Percentiles rank a stretch among this genome's conserved stretches.
Evolutionary conservation across 2,113 vertebrate genomes (phyloP).

Genomic region (Sula dactylatra): DNA sequence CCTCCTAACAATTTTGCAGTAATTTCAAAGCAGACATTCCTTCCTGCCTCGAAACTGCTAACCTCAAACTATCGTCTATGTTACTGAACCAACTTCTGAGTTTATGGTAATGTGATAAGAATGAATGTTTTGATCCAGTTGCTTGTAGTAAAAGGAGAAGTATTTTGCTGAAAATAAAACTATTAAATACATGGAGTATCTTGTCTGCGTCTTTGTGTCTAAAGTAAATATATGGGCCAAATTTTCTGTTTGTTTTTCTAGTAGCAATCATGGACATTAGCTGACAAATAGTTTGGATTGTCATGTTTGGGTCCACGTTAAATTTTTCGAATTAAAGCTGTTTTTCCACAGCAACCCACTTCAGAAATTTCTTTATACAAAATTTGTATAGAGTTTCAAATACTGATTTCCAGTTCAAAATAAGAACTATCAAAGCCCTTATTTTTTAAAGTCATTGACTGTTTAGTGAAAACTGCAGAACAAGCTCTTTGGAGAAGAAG

Average conservation of each 20-base stretch:
- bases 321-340: neutral
- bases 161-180: conserved; percentile 47
- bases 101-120: neutral
- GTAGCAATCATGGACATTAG: neutral
- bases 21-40: neutral
- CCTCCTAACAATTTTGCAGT: neutral
- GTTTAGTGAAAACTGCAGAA: neutral
- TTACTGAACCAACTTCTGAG: neutral
- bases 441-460: neutral
- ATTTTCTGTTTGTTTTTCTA: neutral
- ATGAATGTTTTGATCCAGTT: conserved; percentile 5
- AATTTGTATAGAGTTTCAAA: neutral
- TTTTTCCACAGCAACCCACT: neutral
- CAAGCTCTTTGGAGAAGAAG: neutral
- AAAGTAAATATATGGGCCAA: neutral
- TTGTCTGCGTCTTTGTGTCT: neutral
- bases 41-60: neutral
- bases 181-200: neutral
- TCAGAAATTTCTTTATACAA: neutral
- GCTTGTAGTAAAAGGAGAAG: neutral
- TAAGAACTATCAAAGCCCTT: neutral
- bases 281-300: neutral
- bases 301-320: neutral
- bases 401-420: neutral
- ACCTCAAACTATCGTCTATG: neutral